Evolutionary conservation across 2,113 vertebrate species (phyloP).

Genomic region (Marmota monax): DNA sequence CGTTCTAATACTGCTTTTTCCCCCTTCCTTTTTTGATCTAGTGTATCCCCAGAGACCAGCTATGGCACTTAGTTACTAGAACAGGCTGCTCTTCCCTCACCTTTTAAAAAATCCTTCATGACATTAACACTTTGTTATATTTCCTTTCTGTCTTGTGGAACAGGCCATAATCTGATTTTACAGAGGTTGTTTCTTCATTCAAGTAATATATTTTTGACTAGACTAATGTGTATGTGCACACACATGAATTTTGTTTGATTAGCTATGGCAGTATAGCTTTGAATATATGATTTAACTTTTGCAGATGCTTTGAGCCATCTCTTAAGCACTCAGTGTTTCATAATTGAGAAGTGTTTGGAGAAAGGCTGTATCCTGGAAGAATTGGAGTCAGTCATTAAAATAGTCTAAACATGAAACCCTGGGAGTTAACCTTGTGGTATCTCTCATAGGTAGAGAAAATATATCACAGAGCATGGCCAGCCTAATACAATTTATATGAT

Average conservation of each 20-base stretch:
- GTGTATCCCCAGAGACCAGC: background rate
- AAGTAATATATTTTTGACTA: background rate
- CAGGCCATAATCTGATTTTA: background rate
- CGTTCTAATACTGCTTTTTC: background rate
- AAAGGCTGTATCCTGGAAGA: background rate
- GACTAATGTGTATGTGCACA: background rate
- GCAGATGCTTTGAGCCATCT: constrained; percentile 48
- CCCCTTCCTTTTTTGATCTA: background rate
- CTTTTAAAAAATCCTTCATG: background rate
- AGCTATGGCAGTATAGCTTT: background rate
- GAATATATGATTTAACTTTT: background rate
- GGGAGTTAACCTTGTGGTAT: background rate
- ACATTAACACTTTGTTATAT: background rate
- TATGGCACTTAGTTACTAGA: background rate
- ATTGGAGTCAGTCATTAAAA: constrained; percentile 29
- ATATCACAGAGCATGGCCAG: background rate
- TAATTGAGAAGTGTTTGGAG: background rate
- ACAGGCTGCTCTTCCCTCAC: background rate
- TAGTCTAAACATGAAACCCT: background rate
- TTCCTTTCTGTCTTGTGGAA: background rate
- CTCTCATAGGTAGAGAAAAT: background rate
- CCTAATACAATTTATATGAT: background rate
- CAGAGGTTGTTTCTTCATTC: constrained; percentile 2
- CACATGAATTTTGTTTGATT: background rate
- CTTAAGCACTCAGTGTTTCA: background rate